These are phyloP conservation scores for Sceloporus tristichus DNA, from an alignment of 2,113 vertebrate genomes.

Conservation along the genomic window DNA sequence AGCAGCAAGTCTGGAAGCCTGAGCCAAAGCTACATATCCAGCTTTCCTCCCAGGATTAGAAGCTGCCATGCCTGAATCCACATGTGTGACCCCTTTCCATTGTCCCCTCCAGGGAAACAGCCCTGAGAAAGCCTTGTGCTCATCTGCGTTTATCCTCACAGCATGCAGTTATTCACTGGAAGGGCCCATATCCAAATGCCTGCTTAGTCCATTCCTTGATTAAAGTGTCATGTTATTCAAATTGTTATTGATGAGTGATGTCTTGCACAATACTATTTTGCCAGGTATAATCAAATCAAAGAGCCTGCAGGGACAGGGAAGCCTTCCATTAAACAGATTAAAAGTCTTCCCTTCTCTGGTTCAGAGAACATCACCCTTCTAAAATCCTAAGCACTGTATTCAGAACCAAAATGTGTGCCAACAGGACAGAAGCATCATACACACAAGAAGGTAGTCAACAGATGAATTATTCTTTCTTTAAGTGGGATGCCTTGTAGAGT, in stretches of 20 bases:
- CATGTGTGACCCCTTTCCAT: too few relatives aligned
- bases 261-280: background rate
- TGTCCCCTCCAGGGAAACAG: background rate
- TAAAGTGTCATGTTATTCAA: constrained; percentile 12
- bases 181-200: background rate
- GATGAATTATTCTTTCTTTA: too few relatives aligned
- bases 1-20: rapidly evolving
- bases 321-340: background rate
- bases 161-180: rapidly evolving
- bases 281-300: background rate
- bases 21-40: background rate
- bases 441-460: too few relatives aligned
- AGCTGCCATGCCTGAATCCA: too few relatives aligned
- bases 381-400: background rate
- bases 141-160: background rate
- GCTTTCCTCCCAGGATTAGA: background rate
- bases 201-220: background rate
- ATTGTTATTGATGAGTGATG: background rate
- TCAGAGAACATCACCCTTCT: rapidly evolving
- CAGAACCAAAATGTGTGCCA: background rate
- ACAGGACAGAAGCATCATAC: background rate
- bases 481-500: background rate
- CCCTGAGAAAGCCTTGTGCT: background rate
- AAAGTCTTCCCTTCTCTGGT: rapidly evolving
- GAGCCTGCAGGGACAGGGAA: background rate